phyloP scores from a whole-genome alignment of 2,888 invertebrate species.

The Hipparchia sbordonii region DNA sequence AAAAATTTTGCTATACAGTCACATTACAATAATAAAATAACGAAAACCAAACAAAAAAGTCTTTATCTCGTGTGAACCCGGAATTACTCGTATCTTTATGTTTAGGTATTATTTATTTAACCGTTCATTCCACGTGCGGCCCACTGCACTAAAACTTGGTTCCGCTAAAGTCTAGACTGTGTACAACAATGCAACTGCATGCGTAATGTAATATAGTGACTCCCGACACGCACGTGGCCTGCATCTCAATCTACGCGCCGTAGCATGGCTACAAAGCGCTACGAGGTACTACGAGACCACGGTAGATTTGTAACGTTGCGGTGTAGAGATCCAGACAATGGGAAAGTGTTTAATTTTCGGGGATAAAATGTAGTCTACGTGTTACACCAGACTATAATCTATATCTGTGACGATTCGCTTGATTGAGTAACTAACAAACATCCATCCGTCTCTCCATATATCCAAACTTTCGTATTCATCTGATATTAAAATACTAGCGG shows the following conservation, averaged over 20 bases:
- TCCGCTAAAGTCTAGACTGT: not conserved
- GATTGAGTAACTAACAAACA: too few species aligned
- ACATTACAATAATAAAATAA: not conserved
- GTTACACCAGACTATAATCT: not conserved
- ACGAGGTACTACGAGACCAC: not conserved
- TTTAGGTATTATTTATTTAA: not conserved
- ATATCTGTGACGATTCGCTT: too few species aligned
- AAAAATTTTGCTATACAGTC: not conserved
- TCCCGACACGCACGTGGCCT: not conserved
- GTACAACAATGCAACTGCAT: not conserved
- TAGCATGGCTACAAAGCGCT: conserved; percentile 7
- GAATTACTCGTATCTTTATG: not conserved
- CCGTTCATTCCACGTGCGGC: conserved; percentile 3
- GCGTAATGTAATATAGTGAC: not conserved
- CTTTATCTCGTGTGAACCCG: not conserved
- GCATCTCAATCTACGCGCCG: not conserved
- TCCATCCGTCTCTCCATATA: too few species aligned
- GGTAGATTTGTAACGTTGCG: not conserved
- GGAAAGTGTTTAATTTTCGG: too few species aligned
- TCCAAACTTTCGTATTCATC: too few species aligned
- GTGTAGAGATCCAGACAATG: too few species aligned
- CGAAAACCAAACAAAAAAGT: not conserved
- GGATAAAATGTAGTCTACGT: not conserved
- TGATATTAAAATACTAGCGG: too few species aligned
- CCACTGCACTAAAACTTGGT: not conserved